phyloP scores from a whole-genome alignment of 2,797 vertebrate genomes.

The Tragelaphus eurycerus region DNA sequence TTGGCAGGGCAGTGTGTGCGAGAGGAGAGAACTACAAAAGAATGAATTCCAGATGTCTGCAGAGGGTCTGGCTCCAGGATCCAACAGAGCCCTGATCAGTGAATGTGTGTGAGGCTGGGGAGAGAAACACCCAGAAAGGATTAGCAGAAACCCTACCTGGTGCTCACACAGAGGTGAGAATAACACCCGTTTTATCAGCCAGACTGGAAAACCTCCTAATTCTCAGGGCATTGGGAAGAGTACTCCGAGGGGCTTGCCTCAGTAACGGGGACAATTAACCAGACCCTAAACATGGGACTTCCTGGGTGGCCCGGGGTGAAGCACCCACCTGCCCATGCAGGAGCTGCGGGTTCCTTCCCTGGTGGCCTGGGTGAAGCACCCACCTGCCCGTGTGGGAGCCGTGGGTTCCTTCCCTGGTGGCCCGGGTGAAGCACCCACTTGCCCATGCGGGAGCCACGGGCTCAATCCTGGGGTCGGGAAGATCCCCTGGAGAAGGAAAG shows the following conservation, averaged over 20 bases:
- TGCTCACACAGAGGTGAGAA: not conserved
- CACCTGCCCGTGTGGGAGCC: not conserved
- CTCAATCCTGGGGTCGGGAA: not conserved
- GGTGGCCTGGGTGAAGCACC: not conserved
- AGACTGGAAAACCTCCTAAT: not conserved
- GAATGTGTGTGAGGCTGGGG: not conserved
- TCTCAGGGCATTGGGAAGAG: not conserved
- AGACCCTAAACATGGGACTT: not conserved
- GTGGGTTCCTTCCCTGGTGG: not conserved
- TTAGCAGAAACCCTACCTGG: not conserved
- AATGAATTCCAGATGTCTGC: not conserved
- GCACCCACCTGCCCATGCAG: not conserved
- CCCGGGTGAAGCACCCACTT: not conserved
- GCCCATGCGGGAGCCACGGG: not conserved
- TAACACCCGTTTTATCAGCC: not conserved
- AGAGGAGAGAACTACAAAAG: not conserved
- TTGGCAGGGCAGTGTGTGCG: not conserved
- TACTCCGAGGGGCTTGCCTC: not conserved
- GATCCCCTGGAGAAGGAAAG: not conserved
- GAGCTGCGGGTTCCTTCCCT: not conserved
- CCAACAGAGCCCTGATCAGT: not conserved
- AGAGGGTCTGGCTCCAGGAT: not conserved
- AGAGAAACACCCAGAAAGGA: not conserved
- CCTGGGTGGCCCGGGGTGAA: accelerated
- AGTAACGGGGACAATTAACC: not conserved